A percentile compares a stretch with the other conserved stretches of the same genome.
Conservation (phyloP, 1,140 invertebrate genomes). For the Leptoteleia sp. region DNA sequence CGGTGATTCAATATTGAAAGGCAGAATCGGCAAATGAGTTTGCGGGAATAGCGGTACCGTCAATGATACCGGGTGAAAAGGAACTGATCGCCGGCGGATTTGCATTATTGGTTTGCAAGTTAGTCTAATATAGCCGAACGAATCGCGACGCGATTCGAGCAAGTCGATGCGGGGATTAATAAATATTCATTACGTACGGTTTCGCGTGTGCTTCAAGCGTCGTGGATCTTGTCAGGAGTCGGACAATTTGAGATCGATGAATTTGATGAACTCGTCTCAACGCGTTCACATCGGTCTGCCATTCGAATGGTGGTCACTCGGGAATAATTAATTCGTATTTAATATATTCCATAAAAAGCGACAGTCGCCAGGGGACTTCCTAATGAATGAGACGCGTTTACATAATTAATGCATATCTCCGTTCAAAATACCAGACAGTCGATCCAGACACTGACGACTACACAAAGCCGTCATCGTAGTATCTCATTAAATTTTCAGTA, state of each 20-base stretch:
- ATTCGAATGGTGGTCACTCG: slow-evolving; percentile 39
- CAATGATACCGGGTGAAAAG: slow-evolving; percentile 8
- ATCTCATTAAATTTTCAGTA: slow-evolving; percentile 50
- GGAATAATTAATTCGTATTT: slow-evolving; percentile 61
- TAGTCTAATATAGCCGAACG: slow-evolving; percentile 8
- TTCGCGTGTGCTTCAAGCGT: not conserved
- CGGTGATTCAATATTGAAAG: slow-evolving; percentile 71
- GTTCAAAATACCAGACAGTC: slow-evolving; percentile 61
- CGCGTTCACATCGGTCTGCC: slow-evolving; percentile 1
- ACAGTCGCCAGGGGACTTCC: slow-evolving; percentile 57
- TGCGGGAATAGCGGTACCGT: slow-evolving; percentile 35
- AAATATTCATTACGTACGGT: slow-evolving; percentile 47
- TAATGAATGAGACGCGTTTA: slow-evolving; percentile 65
- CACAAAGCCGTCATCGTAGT: slow-evolving; percentile 59
- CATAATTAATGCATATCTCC: slow-evolving; percentile 71
- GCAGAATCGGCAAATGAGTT: slow-evolving; percentile 58
- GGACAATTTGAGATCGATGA: slow-evolving; percentile 39
- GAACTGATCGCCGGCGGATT: not conserved
- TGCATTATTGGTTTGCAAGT: slow-evolving; percentile 34
- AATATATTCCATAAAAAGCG: slow-evolving; percentile 67
- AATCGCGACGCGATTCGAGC: slow-evolving; percentile 13
- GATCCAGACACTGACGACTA: slow-evolving; percentile 38
- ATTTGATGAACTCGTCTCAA: slow-evolving; percentile 62
- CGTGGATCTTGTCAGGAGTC: slow-evolving; percentile 20
- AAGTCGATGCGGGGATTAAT: slow-evolving; percentile 25